These are phyloP conservation scores for Scrobipalpa atriplicella DNA, from an alignment of 2,888 invertebrate species.

Conservation along the genomic window DNA sequence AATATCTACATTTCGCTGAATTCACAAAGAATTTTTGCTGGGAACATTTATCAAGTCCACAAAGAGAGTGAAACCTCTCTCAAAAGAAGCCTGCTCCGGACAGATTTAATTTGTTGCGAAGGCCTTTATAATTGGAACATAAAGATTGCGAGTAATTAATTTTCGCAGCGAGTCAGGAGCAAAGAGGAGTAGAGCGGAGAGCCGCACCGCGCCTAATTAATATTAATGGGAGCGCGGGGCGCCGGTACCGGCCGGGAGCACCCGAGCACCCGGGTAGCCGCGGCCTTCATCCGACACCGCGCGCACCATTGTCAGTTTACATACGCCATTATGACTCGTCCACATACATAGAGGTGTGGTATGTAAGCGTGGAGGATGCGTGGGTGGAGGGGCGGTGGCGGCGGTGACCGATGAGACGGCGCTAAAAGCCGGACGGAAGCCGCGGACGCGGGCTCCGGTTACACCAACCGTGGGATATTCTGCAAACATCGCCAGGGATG, in stretches of 20 bases:
- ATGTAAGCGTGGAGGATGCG: constrained; percentile 44
- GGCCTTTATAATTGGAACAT: constrained; percentile 83
- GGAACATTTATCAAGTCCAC: constrained; percentile 82
- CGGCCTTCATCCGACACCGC: constrained; percentile 59
- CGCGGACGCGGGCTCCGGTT: constrained; percentile 76
- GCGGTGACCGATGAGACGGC: constrained; percentile 73
- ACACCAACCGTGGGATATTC: constrained; percentile 76
- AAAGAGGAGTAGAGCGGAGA: constrained; percentile 65
- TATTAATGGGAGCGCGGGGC: constrained; percentile 69
- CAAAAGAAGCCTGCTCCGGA: constrained; percentile 81
- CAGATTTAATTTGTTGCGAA: constrained; percentile 84
- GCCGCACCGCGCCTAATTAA: constrained; percentile 72
- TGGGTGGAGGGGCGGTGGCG: constrained; percentile 37
- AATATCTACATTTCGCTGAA: constrained; percentile 72
- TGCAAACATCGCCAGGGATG: constrained; percentile 71
- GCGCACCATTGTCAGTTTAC: constrained; percentile 45
- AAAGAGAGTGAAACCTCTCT: constrained; percentile 82
- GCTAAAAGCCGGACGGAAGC: constrained; percentile 83
- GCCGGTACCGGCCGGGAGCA: constrained; percentile 58
- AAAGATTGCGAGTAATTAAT: constrained; percentile 83
- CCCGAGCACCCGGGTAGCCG: constrained; percentile 36
- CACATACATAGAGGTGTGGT: constrained; percentile 24
- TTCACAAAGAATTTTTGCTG: constrained; percentile 73
- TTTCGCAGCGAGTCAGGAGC: constrained; percentile 82
- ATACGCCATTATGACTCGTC: constrained; percentile 41